A percentile compares a stretch with the other conserved stretches of the same genome.
phyloP scores from a whole-genome alignment of 2,797 vertebrate species.

The Acanthornis magna region DNA sequence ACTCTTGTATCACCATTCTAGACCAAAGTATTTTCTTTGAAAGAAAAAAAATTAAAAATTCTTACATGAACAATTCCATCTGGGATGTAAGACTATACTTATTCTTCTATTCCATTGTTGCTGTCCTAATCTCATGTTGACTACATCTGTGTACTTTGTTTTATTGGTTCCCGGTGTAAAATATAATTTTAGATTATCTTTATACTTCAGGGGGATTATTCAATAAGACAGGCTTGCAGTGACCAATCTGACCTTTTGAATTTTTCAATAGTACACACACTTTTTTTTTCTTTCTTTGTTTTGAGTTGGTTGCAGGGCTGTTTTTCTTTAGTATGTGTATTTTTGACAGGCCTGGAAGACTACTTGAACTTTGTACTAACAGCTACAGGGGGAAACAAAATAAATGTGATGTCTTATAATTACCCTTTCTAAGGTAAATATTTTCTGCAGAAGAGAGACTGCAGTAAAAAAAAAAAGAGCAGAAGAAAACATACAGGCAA shows the following conservation, averaged over 20 bases:
- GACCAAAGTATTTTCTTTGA: not conserved
- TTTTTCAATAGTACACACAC: not conserved
- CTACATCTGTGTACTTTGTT: not conserved
- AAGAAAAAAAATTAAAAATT: not conserved
- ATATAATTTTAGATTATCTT: slow-evolving; percentile 40
- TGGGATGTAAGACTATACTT: not conserved
- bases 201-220: slow-evolving; percentile 16
- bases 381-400: not conserved
- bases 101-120: not conserved
- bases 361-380: slow-evolving; percentile 31
- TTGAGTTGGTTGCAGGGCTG: not conserved
- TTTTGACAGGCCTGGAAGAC: slow-evolving; percentile 35
- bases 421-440: slow-evolving; percentile 19
- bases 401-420: slow-evolving; percentile 1
- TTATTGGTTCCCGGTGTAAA: slow-evolving; percentile 6
- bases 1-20: not conserved
- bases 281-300: not conserved
- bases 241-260: slow-evolving; percentile 44
- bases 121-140: not conserved
- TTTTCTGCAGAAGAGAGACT: not conserved
- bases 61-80: not conserved
- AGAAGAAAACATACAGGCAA: not conserved
- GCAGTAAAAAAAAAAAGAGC: not conserved
- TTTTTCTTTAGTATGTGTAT: not conserved
- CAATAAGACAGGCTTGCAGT: not conserved